phyloP scores from a whole-genome alignment of 2,888 invertebrate species.

The Diaphora mendica region DNA sequence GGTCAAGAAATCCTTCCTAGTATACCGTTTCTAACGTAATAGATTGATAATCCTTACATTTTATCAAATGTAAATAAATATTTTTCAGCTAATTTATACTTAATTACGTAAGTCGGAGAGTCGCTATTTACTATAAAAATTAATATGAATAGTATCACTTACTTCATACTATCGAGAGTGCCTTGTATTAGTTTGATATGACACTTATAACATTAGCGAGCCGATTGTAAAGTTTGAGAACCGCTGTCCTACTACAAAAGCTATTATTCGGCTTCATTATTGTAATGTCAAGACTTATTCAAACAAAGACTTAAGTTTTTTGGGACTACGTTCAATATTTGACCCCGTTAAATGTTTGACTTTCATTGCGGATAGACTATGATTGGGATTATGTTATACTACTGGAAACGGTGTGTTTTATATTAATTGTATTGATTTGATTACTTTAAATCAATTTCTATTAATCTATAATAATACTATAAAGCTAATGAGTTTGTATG shows the following conservation, averaged over 20 bases:
- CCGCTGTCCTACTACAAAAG: constrained; percentile 34
- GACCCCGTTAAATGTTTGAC: constrained; percentile 13
- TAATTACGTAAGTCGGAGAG: not conserved
- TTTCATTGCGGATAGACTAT: not conserved
- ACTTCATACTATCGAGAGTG: not conserved
- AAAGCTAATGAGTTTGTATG: no score
- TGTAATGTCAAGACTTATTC: constrained; percentile 34
- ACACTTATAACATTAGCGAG: not conserved
- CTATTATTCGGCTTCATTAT: constrained; percentile 40
- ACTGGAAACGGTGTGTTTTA: not conserved
- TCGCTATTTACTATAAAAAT: not conserved
- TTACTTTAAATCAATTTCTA: not conserved
- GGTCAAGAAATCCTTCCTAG: not conserved
- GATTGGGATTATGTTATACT: not conserved
- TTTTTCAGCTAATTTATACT: not conserved
- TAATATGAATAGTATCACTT: not conserved
- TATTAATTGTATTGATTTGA: not conserved
- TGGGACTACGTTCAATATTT: constrained; percentile 18
- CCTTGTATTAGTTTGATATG: not conserved
- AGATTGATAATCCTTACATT: no score
- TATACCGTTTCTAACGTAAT: not conserved
- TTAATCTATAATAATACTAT: not conserved
- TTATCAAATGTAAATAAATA: no score
- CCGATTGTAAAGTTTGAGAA: constrained; percentile 29
- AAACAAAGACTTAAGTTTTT: constrained; percentile 33